Conservation (phyloP, 92 coral and sea anemone species). For the Phymanthus crucifer region DNA sequence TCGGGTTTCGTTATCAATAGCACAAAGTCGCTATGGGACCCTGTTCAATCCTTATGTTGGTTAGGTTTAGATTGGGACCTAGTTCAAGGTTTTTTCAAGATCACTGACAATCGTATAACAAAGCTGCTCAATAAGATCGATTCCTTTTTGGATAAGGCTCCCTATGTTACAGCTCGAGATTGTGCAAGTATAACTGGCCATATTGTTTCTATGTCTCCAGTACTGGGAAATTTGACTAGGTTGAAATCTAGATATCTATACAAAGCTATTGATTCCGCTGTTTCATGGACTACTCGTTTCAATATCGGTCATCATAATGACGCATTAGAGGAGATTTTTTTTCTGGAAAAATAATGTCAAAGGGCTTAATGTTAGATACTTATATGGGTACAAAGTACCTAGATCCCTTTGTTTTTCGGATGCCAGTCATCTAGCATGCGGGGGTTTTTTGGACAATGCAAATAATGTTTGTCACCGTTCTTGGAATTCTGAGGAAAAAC, state of each 20-base stretch:
- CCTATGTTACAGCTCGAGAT: conserved; percentile 49
- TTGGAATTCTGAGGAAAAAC: conserved; percentile 30
- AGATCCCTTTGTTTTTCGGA: conserved; percentile 34
- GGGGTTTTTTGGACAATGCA: conserved; percentile 16
- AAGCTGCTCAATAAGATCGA: not conserved
- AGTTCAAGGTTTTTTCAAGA: not conserved
- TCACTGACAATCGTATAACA: conserved; percentile 18
- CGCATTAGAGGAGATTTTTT: conserved; percentile 36
- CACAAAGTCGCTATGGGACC: conserved; percentile 40
- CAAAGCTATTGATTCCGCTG: conserved; percentile 19
- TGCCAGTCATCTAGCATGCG: conserved; percentile 37
- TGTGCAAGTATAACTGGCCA: conserved; percentile 47
- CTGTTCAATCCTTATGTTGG: conserved; percentile 43
- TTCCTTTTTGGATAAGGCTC: conserved; percentile 10
- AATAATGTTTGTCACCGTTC: conserved; percentile 22
- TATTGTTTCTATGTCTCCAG: conserved; percentile 43
- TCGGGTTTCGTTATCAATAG: conserved; percentile 45
- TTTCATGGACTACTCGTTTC: conserved; percentile 7
- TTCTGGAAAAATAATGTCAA: conserved; percentile 41
- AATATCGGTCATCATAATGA: conserved; percentile 24
- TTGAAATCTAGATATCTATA: conserved; percentile 35
- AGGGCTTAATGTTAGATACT: conserved; percentile 4
- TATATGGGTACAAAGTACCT: conserved; percentile 8
- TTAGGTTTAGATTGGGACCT: conserved; percentile 49
- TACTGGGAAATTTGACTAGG: conserved; percentile 27